A percentile compares a stretch with the other conserved stretches of the same genome.
Conservation (phyloP, 2,888 invertebrate species). For the Diarsia rubi region DNA sequence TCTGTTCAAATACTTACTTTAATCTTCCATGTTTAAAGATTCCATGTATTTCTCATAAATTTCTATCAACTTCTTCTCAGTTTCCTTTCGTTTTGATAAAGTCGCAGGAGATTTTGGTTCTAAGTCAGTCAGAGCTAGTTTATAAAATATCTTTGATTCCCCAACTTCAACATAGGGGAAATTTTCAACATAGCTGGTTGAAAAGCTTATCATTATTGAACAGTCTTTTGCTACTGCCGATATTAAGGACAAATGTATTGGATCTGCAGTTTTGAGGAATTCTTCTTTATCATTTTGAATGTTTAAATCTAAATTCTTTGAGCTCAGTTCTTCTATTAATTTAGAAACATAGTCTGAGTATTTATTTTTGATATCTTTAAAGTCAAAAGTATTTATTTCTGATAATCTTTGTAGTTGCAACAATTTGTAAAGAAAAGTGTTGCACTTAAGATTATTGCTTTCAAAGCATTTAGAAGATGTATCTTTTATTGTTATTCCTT, state of each 20-base stretch:
- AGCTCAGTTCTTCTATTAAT: conserved; percentile 72
- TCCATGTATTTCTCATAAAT: conserved; percentile 72
- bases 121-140: conserved; percentile 92
- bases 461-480: conserved; percentile 67
- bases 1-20: conserved; percentile 72
- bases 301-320: conserved; percentile 71
- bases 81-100: conserved; percentile 78
- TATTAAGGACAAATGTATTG: conserved; percentile 84
- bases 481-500: conserved; percentile 17
- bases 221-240: conserved; percentile 93
- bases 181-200: conserved; percentile 68
- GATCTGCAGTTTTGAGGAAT: conserved; percentile 70
- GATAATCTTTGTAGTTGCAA: conserved; percentile 79
- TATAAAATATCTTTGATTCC: conserved; percentile 85
- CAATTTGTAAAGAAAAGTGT: conserved; percentile 76
- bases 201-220: conserved; percentile 92
- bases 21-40: conserved; percentile 39
- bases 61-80: conserved; percentile 77
- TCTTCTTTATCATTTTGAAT: conserved; percentile 63
- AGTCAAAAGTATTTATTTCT: conserved; percentile 63
- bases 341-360: conserved; percentile 74
- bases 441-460: conserved; percentile 55
- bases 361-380: conserved; percentile 51
- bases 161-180: conserved; percentile 75
- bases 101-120: conserved; percentile 91